These are phyloP conservation scores for Lasioglossum calceatum DNA, from an alignment of 2,888 invertebrate genomes.

Conservation along the genomic window DNA sequence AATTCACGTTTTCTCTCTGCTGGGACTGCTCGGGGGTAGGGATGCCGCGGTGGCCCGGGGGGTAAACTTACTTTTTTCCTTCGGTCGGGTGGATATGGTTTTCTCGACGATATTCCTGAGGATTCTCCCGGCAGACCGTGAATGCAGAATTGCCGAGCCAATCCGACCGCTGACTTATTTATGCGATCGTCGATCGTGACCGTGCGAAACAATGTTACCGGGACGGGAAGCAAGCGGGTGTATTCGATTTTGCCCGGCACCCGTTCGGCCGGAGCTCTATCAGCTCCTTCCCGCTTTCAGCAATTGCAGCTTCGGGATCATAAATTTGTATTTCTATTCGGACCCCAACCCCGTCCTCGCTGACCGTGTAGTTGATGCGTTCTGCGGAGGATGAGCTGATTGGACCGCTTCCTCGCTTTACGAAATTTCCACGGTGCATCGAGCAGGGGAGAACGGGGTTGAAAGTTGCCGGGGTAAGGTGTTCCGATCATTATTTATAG, in stretches of 20 bases:
- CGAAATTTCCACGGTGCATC: neutral
- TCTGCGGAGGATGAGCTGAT: neutral
- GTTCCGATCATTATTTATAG: too few species aligned
- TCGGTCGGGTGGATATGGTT: slow-evolving; percentile 72
- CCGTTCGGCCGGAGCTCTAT: slow-evolving; percentile 16
- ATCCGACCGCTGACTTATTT: slow-evolving; percentile 79
- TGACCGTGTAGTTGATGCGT: neutral
- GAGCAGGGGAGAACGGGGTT: neutral
- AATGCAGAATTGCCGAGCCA: slow-evolving; percentile 80
- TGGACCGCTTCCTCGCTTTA: neutral
- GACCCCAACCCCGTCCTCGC: neutral
- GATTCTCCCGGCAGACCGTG: slow-evolving; percentile 81
- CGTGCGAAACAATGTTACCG: slow-evolving; percentile 78
- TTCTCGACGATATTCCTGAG: slow-evolving; percentile 62
- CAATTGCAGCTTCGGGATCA: slow-evolving; percentile 2
- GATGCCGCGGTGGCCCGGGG: neutral
- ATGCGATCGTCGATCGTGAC: slow-evolving; percentile 78
- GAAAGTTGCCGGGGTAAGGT: too few species aligned
- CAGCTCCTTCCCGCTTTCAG: neutral
- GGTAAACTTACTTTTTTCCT: slow-evolving; percentile 33
- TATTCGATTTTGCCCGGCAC: slow-evolving; percentile 7
- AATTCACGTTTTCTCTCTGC: slow-evolving; percentile 77
- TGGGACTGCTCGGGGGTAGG: slow-evolving; percentile 33
- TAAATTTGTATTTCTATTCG: slow-evolving; percentile 35
- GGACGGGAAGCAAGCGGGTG: slow-evolving; percentile 48